Conservation (phyloP, 2,113 vertebrate species). For the Heptranchias perlo region DNA sequence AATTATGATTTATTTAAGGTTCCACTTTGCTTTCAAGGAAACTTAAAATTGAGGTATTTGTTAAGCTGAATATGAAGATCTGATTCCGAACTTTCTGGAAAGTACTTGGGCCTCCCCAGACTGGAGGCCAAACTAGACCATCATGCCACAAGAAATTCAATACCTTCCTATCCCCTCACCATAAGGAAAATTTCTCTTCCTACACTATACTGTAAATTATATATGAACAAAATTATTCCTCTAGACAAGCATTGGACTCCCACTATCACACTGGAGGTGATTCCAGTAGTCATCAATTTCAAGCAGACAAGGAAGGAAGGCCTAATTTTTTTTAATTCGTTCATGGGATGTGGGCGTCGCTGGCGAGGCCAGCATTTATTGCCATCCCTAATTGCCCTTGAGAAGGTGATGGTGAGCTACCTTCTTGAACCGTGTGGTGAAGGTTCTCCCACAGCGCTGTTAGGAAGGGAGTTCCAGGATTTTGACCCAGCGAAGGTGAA, state of each 20-base stretch:
- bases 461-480: too few species aligned
- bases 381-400: too few species aligned
- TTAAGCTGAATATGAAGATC: neutral
- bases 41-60: neutral
- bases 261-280: neutral
- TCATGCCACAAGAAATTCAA: neutral
- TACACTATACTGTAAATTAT: neutral
- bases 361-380: too few species aligned
- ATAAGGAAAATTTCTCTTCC: neutral
- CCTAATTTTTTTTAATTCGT: too few species aligned
- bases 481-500: too few species aligned
- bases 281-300: neutral
- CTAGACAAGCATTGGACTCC: neutral
- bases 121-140: neutral
- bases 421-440: too few species aligned
- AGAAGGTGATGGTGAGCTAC: too few species aligned
- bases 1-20: neutral
- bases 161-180: neutral
- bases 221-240: neutral
- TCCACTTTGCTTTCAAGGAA: neutral
- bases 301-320: neutral
- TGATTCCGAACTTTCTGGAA: neutral
- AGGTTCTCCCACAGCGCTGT: too few species aligned
- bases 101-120: neutral
- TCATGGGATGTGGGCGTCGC: too few species aligned